A percentile compares a stretch with the other conserved stretches of the same genome.
These are phyloP conservation scores for Planococcus citri DNA, from an alignment of 1,140 invertebrate species.

Conservation along the genomic window DNA sequence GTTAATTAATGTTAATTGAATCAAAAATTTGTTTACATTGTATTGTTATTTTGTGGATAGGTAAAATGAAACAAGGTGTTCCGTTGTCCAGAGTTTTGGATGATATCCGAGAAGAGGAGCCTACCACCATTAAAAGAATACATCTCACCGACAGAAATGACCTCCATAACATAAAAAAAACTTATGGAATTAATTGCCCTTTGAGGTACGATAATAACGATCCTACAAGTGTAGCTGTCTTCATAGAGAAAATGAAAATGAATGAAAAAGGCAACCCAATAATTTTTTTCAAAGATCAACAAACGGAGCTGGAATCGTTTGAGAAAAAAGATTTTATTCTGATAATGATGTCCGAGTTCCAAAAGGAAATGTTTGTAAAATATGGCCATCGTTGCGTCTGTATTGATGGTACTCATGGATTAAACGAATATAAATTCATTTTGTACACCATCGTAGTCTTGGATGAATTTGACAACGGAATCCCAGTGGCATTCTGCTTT, in stretches of 20 bases:
- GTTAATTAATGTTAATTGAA: too few relatives aligned
- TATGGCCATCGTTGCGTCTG: slow-evolving; percentile 15
- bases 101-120: neutral
- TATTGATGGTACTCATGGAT: slow-evolving; percentile 22
- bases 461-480: slow-evolving; percentile 21
- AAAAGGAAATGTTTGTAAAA: neutral
- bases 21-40: too few relatives aligned
- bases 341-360: neutral
- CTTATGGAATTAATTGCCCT: neutral
- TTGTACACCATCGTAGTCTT: slow-evolving; percentile 21
- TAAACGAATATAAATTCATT: slow-evolving; percentile 22
- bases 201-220: neutral
- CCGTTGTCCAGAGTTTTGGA: neutral
- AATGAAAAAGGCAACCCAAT: neutral
- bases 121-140: neutral
- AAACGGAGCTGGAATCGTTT: too few relatives aligned
- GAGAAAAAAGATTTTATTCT: neutral
- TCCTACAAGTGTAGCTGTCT: slow-evolving; percentile 4
- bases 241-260: neutral
- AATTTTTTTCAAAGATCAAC: neutral
- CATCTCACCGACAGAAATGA: slow-evolving; percentile 7
- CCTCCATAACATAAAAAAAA: slow-evolving; percentile 10
- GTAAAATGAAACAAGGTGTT: slow-evolving; percentile 13
- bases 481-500: slow-evolving; percentile 23
- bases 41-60: too few relatives aligned